phyloP scores from a whole-genome alignment of 2,113 vertebrate genomes.

The Bos taurus region DNA sequence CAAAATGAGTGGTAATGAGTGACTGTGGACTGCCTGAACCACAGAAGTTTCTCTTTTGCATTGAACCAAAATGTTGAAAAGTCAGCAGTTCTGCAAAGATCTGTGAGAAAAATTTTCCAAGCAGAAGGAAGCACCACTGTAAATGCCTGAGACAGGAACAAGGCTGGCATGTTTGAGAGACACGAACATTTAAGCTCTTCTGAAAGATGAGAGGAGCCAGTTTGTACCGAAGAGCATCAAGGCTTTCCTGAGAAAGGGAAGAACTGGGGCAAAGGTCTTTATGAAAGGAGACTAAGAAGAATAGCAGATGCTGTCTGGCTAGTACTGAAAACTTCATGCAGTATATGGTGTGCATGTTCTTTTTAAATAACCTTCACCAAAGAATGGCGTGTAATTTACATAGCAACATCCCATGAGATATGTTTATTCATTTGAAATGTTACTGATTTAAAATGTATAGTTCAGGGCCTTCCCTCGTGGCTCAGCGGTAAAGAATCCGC shows the following conservation, averaged over 20 bases:
- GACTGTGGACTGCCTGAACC: not conserved
- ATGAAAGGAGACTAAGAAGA: not conserved
- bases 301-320: not conserved
- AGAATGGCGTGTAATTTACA: not conserved
- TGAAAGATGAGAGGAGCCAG: not conserved
- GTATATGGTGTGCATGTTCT: not conserved
- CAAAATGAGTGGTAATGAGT: not conserved
- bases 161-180: not conserved
- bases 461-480: not conserved
- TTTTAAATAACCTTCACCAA: not conserved
- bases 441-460: not conserved
- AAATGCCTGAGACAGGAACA: not conserved
- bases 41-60: not conserved
- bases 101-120: not conserved
- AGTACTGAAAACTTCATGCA: not conserved
- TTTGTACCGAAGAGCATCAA: not conserved
- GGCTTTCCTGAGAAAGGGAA: not conserved
- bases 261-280: not conserved
- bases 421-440: not conserved
- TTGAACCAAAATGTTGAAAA: not conserved
- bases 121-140: not conserved
- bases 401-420: not conserved
- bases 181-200: not conserved
- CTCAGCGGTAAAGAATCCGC: not conserved
- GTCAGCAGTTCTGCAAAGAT: not conserved